A percentile compares a stretch with the other conserved stretches of the same genome.
These are phyloP conservation scores for Carabus problematicus DNA, from an alignment of 2,888 invertebrate species.

Conservation along the genomic window DNA sequence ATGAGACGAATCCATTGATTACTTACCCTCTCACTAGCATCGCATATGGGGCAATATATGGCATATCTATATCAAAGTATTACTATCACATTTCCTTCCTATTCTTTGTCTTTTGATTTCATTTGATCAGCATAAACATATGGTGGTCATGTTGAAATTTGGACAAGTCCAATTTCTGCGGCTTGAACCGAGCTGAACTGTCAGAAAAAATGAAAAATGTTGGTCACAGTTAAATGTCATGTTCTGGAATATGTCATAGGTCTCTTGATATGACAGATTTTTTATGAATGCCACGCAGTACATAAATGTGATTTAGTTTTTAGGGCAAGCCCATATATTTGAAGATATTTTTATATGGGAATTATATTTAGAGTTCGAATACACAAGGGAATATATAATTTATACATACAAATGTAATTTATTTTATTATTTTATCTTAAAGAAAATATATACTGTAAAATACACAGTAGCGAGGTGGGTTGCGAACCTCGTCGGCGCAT, in stretches of 20 bases:
- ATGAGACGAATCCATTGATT: slow-evolving; percentile 37
- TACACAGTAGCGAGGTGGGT: no score
- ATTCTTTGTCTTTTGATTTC: no score
- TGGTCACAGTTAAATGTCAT: background rate
- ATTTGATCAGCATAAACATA: no score
- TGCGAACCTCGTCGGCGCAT: no score
- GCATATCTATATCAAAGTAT: slow-evolving; percentile 4
- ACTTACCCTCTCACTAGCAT: slow-evolving; percentile 27
- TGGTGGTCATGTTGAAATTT: slow-evolving; percentile 8
- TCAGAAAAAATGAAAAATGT: background rate
- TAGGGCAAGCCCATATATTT: background rate
- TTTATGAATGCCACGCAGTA: background rate
- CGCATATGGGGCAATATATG: slow-evolving; percentile 12
- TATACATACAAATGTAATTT: background rate
- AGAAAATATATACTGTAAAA: slow-evolving; percentile 17
- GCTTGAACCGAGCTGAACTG: background rate
- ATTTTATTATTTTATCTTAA: slow-evolving; percentile 1
- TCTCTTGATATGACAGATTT: background rate
- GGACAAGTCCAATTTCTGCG: slow-evolving; percentile 6
- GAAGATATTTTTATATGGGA: background rate
- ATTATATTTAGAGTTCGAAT: background rate
- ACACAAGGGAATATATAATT: background rate
- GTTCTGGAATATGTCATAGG: background rate
- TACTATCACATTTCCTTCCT: no score
- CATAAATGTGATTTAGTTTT: slow-evolving; percentile 2